These are phyloP conservation scores for Paracanthobrama guichenoti DNA, from an alignment of 2,113 vertebrate genomes.

Conservation along the genomic window DNA sequence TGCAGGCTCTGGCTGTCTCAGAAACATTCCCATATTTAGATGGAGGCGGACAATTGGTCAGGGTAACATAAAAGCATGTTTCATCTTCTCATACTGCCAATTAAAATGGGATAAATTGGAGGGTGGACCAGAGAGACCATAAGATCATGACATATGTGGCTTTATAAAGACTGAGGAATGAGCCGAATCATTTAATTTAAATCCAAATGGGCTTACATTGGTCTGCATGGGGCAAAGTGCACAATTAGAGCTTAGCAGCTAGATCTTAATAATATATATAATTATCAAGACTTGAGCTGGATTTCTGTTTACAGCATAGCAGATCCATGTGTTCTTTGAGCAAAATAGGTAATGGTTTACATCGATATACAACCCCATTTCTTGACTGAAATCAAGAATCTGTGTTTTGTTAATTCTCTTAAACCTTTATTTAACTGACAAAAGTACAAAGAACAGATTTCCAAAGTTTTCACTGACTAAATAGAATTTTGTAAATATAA, in stretches of 20 bases:
- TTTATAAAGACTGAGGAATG: constrained; percentile 33
- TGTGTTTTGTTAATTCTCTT: no score
- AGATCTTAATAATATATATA: constrained; percentile 19
- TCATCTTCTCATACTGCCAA: constrained; percentile 30
- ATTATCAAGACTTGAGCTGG: constrained; percentile 9
- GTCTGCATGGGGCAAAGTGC: constrained; percentile 32
- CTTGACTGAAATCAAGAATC: no score
- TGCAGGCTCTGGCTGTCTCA: background rate
- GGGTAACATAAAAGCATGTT: constrained; percentile 32
- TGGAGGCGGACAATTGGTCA: constrained; percentile 9
- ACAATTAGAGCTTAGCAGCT: background rate
- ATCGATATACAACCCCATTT: no score
- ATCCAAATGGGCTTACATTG: constrained; percentile 9
- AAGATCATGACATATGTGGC: constrained; percentile 15
- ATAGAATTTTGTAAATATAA: no score
- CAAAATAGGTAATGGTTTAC: background rate
- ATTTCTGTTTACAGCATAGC: constrained; percentile 1
- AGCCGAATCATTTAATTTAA: background rate
- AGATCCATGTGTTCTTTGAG: background rate
- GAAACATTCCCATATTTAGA: background rate
- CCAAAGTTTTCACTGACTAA: no score
- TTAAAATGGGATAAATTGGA: constrained; percentile 25
- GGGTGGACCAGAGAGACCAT: background rate
- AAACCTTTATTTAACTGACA: no score
- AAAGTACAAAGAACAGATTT: no score